phyloP scores from a whole-genome alignment of 2,113 vertebrate species.

The Phrynosoma blainvillii region DNA sequence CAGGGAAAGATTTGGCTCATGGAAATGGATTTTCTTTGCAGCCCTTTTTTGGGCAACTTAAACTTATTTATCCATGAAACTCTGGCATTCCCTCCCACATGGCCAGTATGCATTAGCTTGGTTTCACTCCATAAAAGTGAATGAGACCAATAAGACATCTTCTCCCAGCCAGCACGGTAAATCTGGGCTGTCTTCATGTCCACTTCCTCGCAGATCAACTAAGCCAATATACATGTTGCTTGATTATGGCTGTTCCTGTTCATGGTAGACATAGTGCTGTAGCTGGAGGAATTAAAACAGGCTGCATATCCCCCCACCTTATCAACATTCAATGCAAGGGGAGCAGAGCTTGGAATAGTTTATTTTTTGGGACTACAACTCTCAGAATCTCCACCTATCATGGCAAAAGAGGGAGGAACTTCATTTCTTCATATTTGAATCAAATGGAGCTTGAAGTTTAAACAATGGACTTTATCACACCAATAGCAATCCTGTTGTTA shows the following conservation, averaged over 20 bases:
- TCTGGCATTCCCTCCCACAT: neutral
- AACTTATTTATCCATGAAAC: neutral
- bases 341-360: neutral
- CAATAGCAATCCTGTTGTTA: too few species aligned
- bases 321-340: neutral
- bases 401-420: too few species aligned
- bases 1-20: constrained; percentile 3
- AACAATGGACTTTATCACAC: too few species aligned
- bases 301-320: too few species aligned
- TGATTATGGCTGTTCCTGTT: too few species aligned
- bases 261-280: neutral
- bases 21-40: constrained; percentile 36
- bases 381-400: too few species aligned
- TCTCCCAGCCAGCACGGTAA: neutral
- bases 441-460: too few species aligned
- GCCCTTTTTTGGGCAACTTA: neutral
- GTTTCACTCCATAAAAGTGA: neutral
- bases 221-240: too few species aligned
- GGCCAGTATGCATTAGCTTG: neutral
- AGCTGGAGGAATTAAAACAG: neutral
- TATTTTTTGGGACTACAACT: neutral
- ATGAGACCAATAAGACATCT: neutral
- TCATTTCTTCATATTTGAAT: too few species aligned
- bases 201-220: neutral
- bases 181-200: neutral